Evolutionary conservation across 64 coral and sea anemone genomes (phyloP), one percentile per base, ranked within the genome.

Genomic region (Cladopsammia gracilis): DNA sequence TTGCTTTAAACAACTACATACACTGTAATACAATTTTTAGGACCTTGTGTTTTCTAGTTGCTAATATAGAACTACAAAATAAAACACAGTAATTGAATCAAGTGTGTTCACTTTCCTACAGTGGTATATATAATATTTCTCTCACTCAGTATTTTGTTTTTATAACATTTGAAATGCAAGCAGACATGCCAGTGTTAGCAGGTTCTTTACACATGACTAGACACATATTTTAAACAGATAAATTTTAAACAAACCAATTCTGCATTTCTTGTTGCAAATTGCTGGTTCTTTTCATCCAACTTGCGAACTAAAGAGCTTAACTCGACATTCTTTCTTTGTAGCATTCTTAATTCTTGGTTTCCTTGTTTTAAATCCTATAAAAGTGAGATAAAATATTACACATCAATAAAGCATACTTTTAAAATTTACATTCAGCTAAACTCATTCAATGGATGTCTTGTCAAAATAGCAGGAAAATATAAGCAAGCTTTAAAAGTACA

Each of bases 211-310:
- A 84, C 80, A 84, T 84, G 80, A 84, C 80, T 20, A 75, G 43
- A 84, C 42, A 49, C 25, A 64, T 82, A 66, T 48, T 85, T 66
- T 62, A 6, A 23, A 59, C 44, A 42, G 25, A 25, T 22, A 22
- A 22, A 62, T 46, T 59, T 70, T 6, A 44, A 56, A 69, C 95
- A 82, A 79, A 94, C 96, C 82, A 97, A 72, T 88, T 97, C 96
- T 68, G 96, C 78, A 88, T 97, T 97, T 83, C 92, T 91, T 68
- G 96, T 97, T 44, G 93, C 85, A 46, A 97, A 42, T 20, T 97
- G 96, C 65, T 97, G 96, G 69, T 97, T 97, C 66, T 94, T 97
- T 82, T 97, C 96, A 91, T 97, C 96, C 24, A 97, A 59, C 68
- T 97, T 97, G 13, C 94, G 93, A 43, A 97, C 92, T 58, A 97